Conservation (phyloP, 2,797 vertebrate genomes). For the Euphonia xanthogaster region DNA sequence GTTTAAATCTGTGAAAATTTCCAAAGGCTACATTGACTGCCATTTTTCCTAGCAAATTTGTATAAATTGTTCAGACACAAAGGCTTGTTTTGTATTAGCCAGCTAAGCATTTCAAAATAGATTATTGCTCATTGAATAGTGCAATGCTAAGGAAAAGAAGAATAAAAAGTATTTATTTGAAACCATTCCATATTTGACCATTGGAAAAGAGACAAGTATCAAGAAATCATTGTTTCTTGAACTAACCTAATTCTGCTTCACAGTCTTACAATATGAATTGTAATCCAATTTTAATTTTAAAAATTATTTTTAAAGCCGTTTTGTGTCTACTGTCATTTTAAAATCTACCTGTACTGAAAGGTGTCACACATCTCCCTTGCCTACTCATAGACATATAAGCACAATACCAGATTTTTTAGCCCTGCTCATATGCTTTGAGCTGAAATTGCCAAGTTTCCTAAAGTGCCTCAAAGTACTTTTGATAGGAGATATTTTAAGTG, state of each 20-base stretch:
- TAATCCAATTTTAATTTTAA: not conserved
- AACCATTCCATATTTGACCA: not conserved
- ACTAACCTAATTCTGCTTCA: not conserved
- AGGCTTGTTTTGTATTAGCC: not conserved
- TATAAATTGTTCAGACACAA: not conserved
- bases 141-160: not conserved
- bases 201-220: not conserved
- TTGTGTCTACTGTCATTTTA: not conserved
- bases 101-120: not conserved
- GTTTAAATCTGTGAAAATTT: not conserved
- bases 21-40: not conserved
- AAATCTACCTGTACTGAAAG: not conserved
- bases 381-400: not conserved
- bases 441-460: not conserved
- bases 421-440: not conserved
- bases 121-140: not conserved
- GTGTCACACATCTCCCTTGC: not conserved
- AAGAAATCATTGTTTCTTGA: not conserved
- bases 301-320: not conserved
- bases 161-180: not conserved
- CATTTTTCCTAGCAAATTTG: not conserved
- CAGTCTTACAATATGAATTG: not conserved
- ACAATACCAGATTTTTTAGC: not conserved
- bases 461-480: not conserved
- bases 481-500: not conserved